Conservation (phyloP, 2,113 vertebrate species). For the Sus scrofa region DNA sequence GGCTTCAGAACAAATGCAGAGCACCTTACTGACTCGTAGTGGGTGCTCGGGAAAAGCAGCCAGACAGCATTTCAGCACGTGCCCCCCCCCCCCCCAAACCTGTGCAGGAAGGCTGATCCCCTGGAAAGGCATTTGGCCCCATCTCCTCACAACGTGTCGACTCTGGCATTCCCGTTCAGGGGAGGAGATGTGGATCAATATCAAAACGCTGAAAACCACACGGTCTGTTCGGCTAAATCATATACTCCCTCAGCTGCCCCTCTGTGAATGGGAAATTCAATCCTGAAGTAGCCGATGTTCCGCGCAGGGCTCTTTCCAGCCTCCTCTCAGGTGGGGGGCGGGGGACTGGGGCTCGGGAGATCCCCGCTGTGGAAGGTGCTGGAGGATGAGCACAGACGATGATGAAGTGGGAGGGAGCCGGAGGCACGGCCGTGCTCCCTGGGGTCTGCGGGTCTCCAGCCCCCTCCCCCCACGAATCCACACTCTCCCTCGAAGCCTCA, state of each 20-base stretch:
- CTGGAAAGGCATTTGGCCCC: neutral
- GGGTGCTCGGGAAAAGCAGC: neutral
- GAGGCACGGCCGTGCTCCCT: neutral
- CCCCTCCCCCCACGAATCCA: neutral
- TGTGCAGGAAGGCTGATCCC: neutral
- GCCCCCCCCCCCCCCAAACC: neutral
- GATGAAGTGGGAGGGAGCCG: neutral
- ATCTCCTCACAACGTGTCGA: neutral
- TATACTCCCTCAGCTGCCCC: neutral
- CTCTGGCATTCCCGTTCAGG: neutral
- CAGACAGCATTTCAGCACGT: neutral
- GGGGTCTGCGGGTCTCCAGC: neutral
- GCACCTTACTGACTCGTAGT: accelerated
- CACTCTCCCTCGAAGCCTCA: neutral
- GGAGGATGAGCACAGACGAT: neutral
- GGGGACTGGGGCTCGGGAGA: neutral
- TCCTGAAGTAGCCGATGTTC: neutral
- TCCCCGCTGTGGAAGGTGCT: neutral
- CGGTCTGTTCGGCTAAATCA: neutral
- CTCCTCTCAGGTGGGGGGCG: neutral
- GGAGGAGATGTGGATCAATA: neutral
- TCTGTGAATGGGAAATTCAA: neutral
- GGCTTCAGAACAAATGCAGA: neutral
- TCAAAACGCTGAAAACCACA: neutral
- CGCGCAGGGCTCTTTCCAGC: neutral